These are phyloP conservation scores for Amphipoea oculea DNA, from an alignment of 2,888 invertebrate genomes.

Conservation along the genomic window DNA sequence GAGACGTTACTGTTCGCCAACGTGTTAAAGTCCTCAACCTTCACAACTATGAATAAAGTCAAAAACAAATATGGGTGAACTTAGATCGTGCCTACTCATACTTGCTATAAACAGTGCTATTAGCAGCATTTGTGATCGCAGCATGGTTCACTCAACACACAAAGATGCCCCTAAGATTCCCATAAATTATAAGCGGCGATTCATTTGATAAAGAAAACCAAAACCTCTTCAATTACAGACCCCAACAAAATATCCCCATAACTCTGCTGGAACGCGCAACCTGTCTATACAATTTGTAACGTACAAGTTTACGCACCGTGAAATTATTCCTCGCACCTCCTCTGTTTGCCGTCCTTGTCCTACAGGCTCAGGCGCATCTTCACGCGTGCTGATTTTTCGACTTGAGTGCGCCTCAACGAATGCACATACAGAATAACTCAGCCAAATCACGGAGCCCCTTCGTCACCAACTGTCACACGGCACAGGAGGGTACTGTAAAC, in stretches of 20 bases:
- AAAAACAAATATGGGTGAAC: not conserved
- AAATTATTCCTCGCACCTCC: slow-evolving; percentile 84
- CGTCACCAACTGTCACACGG: slow-evolving; percentile 65
- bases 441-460: slow-evolving; percentile 70
- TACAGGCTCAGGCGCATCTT: slow-evolving; percentile 77
- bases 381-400: slow-evolving; percentile 84
- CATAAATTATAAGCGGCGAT: not conserved
- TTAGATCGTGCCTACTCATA: not conserved
- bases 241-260: slow-evolving; percentile 17
- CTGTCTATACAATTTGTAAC: slow-evolving; percentile 49
- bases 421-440: slow-evolving; percentile 77
- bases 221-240: not conserved
- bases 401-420: slow-evolving; percentile 81
- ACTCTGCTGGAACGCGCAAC: slow-evolving; percentile 22
- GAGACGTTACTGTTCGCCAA: no score
- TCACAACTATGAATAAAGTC: not conserved
- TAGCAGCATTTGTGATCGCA: not conserved
- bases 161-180: not conserved
- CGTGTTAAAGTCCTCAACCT: not conserved
- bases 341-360: slow-evolving; percentile 79
- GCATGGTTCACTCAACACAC: not conserved
- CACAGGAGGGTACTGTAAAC: slow-evolving; percentile 68
- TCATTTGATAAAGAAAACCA: not conserved
- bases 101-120: not conserved
- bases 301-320: slow-evolving; percentile 77